These are phyloP conservation scores for Pseudomyrmex concolor DNA, from an alignment of 1,140 invertebrate genomes.

Conservation along the genomic window DNA sequence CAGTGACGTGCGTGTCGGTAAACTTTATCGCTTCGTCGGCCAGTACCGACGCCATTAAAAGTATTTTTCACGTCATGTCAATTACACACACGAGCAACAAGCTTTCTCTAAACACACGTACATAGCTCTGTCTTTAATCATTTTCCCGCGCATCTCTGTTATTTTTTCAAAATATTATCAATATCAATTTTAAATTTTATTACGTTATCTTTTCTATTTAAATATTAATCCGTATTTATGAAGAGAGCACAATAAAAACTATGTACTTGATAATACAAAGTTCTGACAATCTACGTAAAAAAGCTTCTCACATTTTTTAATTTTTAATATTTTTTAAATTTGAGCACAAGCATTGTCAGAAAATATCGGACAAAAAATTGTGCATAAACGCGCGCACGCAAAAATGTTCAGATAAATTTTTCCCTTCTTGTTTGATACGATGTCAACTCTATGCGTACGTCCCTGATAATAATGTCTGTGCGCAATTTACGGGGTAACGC, in stretches of 20 bases:
- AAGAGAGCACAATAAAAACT: not conserved
- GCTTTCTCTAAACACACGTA: constrained; percentile 31
- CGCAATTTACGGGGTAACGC: too few relatives aligned
- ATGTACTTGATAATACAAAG: too few relatives aligned
- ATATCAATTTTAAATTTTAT: not conserved
- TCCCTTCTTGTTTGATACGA: too few relatives aligned
- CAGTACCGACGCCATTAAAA: constrained; percentile 41
- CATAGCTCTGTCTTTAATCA: not conserved
- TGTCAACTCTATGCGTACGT: too few relatives aligned
- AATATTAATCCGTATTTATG: not conserved
- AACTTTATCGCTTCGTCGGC: constrained; percentile 54
- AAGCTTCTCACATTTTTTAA: too few relatives aligned
- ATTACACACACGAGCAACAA: constrained; percentile 41
- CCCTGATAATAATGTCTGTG: too few relatives aligned
- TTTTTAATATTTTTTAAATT: too few relatives aligned
- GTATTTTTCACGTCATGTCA: constrained; percentile 55
- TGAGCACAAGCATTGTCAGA: too few relatives aligned
- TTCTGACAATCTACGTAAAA: too few relatives aligned
- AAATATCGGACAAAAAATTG: too few relatives aligned
- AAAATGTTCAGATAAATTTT: too few relatives aligned
- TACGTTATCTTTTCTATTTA: not conserved
- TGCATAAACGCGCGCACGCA: too few relatives aligned
- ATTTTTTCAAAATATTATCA: constrained; percentile 1
- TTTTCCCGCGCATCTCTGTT: constrained; percentile 3
- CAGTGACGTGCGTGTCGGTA: constrained; percentile 51